Conservation (phyloP, 1,140 invertebrate species). For the Sarcophaga peregrina region DNA sequence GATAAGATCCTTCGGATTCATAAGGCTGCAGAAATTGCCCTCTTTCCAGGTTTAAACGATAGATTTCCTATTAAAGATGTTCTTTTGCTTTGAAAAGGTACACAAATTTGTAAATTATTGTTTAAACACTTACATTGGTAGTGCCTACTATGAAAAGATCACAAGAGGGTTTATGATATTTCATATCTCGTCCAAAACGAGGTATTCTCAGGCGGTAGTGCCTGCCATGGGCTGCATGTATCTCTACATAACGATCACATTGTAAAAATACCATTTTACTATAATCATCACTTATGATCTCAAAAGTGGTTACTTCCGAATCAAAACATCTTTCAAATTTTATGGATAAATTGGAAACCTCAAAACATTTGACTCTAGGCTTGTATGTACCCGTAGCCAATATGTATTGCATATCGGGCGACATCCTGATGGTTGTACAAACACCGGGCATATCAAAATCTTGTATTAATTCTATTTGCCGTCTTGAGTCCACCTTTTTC, state of each 20-base stretch:
- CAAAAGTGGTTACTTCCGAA: slow-evolving; percentile 91
- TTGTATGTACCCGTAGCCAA: slow-evolving; percentile 96
- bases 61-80: slow-evolving; percentile 78
- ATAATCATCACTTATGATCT: slow-evolving; percentile 90
- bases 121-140: slow-evolving; percentile 71
- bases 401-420: slow-evolving; percentile 94
- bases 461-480: slow-evolving; percentile 95
- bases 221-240: slow-evolving; percentile 92
- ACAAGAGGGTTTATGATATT: slow-evolving; percentile 90
- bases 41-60: slow-evolving; percentile 94
- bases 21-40: slow-evolving; percentile 92
- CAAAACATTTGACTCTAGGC: slow-evolving; percentile 94
- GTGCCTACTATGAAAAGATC: slow-evolving; percentile 93
- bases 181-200: slow-evolving; percentile 93
- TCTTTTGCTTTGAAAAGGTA: not conserved
- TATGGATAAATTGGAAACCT: slow-evolving; percentile 94
- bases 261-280: slow-evolving; percentile 86
- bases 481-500: slow-evolving; percentile 90
- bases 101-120: not conserved
- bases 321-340: slow-evolving; percentile 99
- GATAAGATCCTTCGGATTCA: slow-evolving; percentile 77
- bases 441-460: slow-evolving; percentile 99
- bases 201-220: slow-evolving; percentile 94
- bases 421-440: slow-evolving; percentile 85
- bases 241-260: slow-evolving; percentile 91